Conservation (phyloP, 2,888 invertebrate genomes). For the Orchesella flavescens region DNA sequence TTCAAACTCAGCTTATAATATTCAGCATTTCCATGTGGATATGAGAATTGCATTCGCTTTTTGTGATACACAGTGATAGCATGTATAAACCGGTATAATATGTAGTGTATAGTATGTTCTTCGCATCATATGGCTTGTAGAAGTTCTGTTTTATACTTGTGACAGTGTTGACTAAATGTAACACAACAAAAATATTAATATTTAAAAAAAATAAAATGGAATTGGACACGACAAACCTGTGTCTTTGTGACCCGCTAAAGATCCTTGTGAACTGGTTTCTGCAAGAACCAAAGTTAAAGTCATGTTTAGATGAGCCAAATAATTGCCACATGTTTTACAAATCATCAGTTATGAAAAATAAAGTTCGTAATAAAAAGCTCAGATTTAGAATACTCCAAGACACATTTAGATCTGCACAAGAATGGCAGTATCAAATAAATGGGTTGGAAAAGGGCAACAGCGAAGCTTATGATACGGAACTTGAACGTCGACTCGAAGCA, state of each 20-base stretch:
- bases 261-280: neutral
- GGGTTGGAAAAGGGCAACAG: too few species aligned
- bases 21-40: too few species aligned
- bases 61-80: too few species aligned
- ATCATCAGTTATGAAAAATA: neutral
- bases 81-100: too few species aligned
- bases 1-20: too few species aligned
- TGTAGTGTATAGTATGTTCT: too few species aligned
- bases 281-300: neutral
- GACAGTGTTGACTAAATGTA: too few species aligned
- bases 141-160: too few species aligned
- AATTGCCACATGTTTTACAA: neutral
- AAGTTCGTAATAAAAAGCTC: neutral
- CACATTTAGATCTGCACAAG: neutral
- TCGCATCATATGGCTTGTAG: too few species aligned
- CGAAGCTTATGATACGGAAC: too few species aligned
- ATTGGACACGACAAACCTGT: neutral
- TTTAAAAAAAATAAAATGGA: neutral
- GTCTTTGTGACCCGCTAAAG: constrained; percentile 21
- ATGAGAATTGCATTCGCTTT: too few species aligned
- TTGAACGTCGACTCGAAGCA: neutral
- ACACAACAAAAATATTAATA: neutral
- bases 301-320: neutral
- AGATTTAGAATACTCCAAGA: neutral
- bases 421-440: neutral